phyloP scores from a whole-genome alignment of 2,888 invertebrate genomes.

The Caprella mutica region DNA sequence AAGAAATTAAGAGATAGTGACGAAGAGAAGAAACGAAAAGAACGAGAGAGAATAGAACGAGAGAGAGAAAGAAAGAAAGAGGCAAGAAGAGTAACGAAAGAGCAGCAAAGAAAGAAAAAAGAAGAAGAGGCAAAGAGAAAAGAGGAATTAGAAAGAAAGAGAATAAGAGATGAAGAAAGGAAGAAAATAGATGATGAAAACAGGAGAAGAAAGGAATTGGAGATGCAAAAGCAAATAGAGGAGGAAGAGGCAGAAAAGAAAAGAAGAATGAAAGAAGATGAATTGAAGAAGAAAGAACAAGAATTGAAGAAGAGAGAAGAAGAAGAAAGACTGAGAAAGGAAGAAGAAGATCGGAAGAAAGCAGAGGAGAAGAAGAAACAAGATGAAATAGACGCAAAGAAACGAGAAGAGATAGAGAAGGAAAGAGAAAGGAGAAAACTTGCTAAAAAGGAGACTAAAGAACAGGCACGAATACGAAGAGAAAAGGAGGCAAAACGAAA shows the following conservation, averaged over 20 bases:
- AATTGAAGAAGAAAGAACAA: neutral
- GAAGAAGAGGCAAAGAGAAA: neutral
- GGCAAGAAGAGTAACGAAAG: neutral
- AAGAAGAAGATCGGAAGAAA: neutral
- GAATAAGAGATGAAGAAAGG: neutral
- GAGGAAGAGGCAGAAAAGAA: neutral
- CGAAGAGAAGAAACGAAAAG: neutral
- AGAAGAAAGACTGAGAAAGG: neutral
- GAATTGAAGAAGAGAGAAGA: neutral
- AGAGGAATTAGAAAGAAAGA: neutral
- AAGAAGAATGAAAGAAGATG: neutral
- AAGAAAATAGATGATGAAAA: neutral
- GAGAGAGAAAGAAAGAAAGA: neutral
- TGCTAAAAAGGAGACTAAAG: constrained; percentile 2
- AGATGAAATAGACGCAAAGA: neutral
- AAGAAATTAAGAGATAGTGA: neutral
- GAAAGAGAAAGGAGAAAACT: neutral
- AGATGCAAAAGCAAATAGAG: neutral
- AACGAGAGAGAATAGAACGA: neutral
- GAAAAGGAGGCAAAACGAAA: neutral
- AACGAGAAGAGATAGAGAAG: neutral
- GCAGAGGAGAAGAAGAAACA: neutral
- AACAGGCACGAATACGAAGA: neutral
- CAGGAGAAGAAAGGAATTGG: neutral
- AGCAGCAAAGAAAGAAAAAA: neutral